Base-by-base conservation (phyloP, 2,797 vertebrate species). In the Darevskia mixta region DNA sequence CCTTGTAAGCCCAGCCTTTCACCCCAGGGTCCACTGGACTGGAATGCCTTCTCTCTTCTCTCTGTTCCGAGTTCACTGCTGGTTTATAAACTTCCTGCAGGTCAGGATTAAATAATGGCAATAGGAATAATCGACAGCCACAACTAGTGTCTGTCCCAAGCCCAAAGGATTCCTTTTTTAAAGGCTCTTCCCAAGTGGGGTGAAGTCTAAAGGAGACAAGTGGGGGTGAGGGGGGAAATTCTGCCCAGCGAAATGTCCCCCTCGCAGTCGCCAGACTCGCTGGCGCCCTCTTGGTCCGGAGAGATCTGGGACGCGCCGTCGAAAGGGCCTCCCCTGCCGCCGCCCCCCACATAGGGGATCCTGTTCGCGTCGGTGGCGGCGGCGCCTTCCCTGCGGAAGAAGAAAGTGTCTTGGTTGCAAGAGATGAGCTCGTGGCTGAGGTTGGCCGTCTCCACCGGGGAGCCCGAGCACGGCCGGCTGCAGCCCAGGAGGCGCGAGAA, bases 361-460 rank as follows among this genome's bases (percentile, higher is more conserved):
- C 97, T 97, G 93, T 98, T 98, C 92, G 98, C 95, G 77, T 97
- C 98, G 79, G 98, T 97, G 87, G 97, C 97, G 87, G 97, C 97
- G 1, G 94, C 97, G 8, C 98, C 96, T 90, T 98, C 98, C 95
- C 97, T 97, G 90, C 97, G 98, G 87, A 98, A 95, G 91, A 97
- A 95, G 0, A 55, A 15, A 4, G 98, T 97, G 92, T 98, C 98
- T 90, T 98, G 98, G 94, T 98, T 97, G 92, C 98, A 99, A 45
- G 98, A 99, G 81, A 99, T 96, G 83, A 99, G 97, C 95, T 99
- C 98, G 1, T 98, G 98, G 95, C 98, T 99, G 96, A 99, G 97
- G 96, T 98, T 98, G 49, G 98, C 98, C 0, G 98, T 98, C 93
- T 98, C 98, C 87, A 98, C 98, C 0, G 95, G 96, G 1, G 98